Percentiles rank a stretch among this genome's conserved stretches.
These are phyloP conservation scores for Drosophila takahashii DNA, from an alignment of 1,140 invertebrate genomes.

Conservation along the genomic window DNA sequence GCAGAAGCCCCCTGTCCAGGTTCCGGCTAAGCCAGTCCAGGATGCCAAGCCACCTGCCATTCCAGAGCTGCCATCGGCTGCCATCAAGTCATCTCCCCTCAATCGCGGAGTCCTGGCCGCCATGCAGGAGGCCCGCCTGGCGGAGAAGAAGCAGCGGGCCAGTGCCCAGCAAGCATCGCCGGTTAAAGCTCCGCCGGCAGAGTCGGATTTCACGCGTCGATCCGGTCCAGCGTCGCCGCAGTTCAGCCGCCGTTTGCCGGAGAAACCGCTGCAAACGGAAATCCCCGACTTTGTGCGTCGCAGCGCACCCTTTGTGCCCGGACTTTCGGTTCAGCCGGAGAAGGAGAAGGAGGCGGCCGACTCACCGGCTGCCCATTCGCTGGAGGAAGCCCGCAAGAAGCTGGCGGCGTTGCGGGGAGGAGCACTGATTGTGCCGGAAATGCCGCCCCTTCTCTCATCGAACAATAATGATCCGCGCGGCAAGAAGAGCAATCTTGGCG, in stretches of 20 bases:
- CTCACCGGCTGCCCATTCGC: not conserved
- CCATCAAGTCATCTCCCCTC: not conserved
- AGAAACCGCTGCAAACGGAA: no score
- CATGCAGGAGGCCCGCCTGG: slow-evolving; percentile 3
- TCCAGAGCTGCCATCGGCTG: not conserved
- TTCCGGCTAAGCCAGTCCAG: not conserved
- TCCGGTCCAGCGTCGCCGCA: not conserved
- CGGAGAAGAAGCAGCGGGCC: not conserved
- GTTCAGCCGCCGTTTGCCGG: not conserved
- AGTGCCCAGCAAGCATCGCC: not conserved
- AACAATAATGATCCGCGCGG: slow-evolving; percentile 59
- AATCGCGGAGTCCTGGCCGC: slow-evolving; percentile 10
- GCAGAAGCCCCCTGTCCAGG: not conserved
- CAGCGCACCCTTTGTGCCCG: not conserved
- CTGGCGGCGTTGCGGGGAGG: slow-evolving; percentile 39
- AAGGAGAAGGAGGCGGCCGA: not conserved
- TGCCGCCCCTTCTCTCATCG: slow-evolving; percentile 13
- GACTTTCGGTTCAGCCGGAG: not conserved
- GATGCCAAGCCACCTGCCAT: not conserved
- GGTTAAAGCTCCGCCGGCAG: slow-evolving; percentile 1
- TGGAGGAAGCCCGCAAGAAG: slow-evolving; percentile 66
- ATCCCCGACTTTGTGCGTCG: slow-evolving; percentile 10
- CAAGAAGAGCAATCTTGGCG: slow-evolving; percentile 19
- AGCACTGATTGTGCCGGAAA: no score
- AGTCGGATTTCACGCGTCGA: not conserved